Evolutionary conservation across 1,140 invertebrate species (phyloP).

Genomic region (Apolygus lucorum): DNA sequence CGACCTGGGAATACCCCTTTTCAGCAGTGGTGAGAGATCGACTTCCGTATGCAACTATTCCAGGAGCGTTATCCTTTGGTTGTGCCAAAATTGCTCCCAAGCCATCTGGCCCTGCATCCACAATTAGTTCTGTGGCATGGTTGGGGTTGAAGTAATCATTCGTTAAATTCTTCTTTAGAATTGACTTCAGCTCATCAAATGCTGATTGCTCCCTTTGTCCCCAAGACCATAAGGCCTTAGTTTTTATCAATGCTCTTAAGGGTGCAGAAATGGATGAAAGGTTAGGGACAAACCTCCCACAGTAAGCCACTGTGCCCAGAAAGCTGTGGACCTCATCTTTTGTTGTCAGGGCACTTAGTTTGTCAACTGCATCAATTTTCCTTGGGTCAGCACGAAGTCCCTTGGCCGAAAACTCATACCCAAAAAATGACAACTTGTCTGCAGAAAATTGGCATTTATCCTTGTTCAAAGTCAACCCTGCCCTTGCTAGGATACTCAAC

Average conservation of each 20-base stretch:
- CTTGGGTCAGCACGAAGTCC: not conserved
- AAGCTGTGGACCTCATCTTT: not conserved
- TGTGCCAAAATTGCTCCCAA: too few species aligned
- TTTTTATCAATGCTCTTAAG: not conserved
- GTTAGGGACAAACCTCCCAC: not conserved
- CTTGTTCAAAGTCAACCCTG: not conserved
- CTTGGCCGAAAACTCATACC: not conserved
- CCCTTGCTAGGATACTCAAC: not conserved
- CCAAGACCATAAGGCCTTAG: not conserved
- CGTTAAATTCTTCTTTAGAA: not conserved
- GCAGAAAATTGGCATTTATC: not conserved
- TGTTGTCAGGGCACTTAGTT: not conserved
- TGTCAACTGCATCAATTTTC: not conserved
- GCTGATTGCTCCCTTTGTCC: not conserved
- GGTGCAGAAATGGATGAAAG: not conserved
- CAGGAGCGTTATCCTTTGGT: too few species aligned
- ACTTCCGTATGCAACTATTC: too few species aligned
- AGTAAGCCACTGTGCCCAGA: not conserved
- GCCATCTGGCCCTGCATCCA: too few species aligned
- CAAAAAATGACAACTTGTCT: not conserved
- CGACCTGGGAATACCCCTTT: too few species aligned
- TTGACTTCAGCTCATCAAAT: not conserved
- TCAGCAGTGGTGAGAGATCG: too few species aligned
- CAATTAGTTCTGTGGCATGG: too few species aligned
- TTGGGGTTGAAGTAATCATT: too few species aligned